Evolutionary conservation across 1,140 invertebrate species (phyloP).

Genomic region (Papilio glaucus): DNA sequence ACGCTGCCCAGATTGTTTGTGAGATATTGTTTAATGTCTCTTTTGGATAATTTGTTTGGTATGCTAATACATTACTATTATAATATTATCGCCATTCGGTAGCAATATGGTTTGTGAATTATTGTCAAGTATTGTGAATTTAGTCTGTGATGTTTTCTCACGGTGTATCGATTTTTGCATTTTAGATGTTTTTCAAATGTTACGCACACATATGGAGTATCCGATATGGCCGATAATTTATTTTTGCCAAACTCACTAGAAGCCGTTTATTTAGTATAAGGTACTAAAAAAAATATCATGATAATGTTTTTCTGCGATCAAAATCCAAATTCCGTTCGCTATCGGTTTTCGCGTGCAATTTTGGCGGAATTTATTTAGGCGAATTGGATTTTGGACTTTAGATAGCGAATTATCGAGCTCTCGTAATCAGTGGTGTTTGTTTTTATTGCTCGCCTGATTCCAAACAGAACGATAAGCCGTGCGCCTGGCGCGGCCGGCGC

Average conservation of each 20-base stretch:
- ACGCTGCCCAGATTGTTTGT: neutral
- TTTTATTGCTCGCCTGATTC: slow-evolving; percentile 12
- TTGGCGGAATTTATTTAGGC: neutral
- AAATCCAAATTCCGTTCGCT: neutral
- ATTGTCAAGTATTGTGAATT: too few relatives aligned
- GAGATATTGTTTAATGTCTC: neutral
- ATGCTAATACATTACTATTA: slow-evolving; percentile 1
- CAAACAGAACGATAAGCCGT: neutral
- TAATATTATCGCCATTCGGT: neutral
- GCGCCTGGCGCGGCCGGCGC: neutral
- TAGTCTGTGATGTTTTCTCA: neutral
- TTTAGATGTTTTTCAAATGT: neutral
- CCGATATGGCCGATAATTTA: neutral
- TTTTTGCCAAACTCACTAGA: neutral
- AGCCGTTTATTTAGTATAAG: neutral
- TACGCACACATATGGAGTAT: neutral
- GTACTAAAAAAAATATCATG: neutral
- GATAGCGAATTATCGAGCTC: neutral
- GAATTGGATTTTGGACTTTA: neutral
- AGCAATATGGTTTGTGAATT: neutral
- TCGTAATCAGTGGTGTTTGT: slow-evolving; percentile 6
- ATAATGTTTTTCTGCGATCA: neutral
- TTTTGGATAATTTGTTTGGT: neutral
- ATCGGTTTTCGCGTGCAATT: neutral
- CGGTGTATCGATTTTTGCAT: neutral